phyloP scores from a whole-genome alignment of 2,113 vertebrate genomes.

The Fukomys damarensis region DNA sequence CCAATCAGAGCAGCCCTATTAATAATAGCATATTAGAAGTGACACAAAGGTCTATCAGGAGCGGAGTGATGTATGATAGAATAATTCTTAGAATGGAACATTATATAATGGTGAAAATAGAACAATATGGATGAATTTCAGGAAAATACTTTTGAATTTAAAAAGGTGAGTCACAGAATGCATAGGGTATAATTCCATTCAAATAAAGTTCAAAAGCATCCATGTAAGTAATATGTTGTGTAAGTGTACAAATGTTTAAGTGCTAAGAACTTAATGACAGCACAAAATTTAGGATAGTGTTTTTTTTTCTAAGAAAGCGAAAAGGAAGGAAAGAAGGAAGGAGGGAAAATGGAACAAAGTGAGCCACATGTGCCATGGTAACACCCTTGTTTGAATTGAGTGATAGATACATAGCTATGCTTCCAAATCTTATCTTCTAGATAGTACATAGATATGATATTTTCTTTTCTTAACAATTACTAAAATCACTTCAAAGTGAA shows the following conservation, averaged over 20 bases:
- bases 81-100: background rate
- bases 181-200: background rate
- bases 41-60: background rate
- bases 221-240: background rate
- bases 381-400: background rate
- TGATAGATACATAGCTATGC: background rate
- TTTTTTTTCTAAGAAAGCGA: conserved; percentile 24
- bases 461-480: background rate
- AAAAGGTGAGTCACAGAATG: background rate
- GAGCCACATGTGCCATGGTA: background rate
- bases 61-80: background rate
- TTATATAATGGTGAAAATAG: background rate
- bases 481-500: background rate
- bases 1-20: background rate
- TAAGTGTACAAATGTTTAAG: background rate
- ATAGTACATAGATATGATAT: background rate
- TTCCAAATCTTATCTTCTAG: conserved; percentile 2
- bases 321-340: background rate
- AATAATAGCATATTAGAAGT: background rate
- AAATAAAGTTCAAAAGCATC: background rate
- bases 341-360: background rate
- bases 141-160: background rate
- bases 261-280: background rate
- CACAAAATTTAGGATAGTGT: background rate
- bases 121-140: background rate